phyloP scores from a whole-genome alignment of 2,797 vertebrate species.

The Nyctibius grandis region DNA sequence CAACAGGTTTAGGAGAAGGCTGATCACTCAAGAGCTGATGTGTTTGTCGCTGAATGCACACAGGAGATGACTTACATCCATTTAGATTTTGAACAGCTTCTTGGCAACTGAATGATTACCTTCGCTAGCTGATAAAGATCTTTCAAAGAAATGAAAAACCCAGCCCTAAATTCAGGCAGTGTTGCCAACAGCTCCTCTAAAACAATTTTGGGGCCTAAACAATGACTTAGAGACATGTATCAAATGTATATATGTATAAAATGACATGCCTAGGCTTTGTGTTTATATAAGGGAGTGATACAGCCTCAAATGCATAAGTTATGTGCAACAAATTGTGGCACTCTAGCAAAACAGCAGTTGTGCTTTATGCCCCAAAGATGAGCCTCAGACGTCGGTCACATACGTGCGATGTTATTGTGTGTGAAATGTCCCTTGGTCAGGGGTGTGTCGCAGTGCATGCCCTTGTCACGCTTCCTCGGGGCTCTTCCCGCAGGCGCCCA shows the following conservation, averaged over 20 bases:
- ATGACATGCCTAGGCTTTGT: not conserved
- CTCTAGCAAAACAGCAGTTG: not conserved
- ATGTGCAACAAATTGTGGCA: not conserved
- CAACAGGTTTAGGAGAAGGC: not conserved
- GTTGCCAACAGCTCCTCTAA: not conserved
- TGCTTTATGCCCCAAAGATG: not conserved
- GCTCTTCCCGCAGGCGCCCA: not conserved
- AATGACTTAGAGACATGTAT: not conserved
- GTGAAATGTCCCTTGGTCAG: not conserved
- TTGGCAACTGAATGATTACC: not conserved
- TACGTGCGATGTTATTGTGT: accelerated
- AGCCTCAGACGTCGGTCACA: not conserved
- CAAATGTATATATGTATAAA: not conserved
- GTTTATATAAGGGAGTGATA: not conserved
- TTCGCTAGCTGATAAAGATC: not conserved
- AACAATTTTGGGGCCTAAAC: not conserved
- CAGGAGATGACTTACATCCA: not conserved
- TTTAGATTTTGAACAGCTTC: not conserved
- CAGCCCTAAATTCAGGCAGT: not conserved
- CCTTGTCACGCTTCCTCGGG: accelerated
- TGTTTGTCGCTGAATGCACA: not conserved
- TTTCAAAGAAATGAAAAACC: not conserved
- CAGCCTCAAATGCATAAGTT: not conserved
- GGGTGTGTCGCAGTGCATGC: not conserved
- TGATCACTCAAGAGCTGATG: not conserved